A percentile compares a stretch with the other conserved stretches of the same genome.
phyloP scores from a whole-genome alignment of 2,113 vertebrate species.

The Ciconia maguari region DNA sequence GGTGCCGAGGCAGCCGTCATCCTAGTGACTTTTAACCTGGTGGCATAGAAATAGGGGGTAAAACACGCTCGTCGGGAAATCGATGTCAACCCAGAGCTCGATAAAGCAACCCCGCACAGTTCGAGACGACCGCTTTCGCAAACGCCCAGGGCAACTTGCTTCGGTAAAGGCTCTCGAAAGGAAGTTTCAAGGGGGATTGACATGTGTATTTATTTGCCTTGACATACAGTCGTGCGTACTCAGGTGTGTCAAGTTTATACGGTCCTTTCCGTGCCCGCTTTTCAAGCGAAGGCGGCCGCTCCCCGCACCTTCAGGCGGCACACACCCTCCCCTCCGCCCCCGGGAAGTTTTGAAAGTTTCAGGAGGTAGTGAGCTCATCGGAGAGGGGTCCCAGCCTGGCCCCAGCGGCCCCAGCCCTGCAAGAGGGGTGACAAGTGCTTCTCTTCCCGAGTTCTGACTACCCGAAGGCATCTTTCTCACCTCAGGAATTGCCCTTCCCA shows the following conservation, averaged over 20 bases:
- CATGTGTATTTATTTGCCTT: not conserved
- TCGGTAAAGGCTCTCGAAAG: not conserved
- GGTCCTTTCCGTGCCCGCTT: not conserved
- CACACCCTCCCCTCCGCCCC: not conserved
- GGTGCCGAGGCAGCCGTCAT: not conserved
- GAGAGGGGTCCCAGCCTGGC: not conserved
- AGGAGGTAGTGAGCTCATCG: not conserved
- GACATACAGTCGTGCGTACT: not conserved
- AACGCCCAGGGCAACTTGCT: not conserved
- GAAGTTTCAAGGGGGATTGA: not conserved
- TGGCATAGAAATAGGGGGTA: conserved; percentile 34
- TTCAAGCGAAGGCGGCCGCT: not conserved
- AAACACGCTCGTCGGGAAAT: not conserved
- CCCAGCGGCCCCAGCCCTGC: not conserved
- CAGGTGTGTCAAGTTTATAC: not conserved
- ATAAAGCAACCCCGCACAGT: not conserved
- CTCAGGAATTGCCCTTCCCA: not conserved
- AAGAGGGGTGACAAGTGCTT: not conserved
- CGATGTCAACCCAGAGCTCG: not conserved
- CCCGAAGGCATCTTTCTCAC: not conserved
- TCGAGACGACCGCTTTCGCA: not conserved
- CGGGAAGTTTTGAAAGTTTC: conserved; percentile 38
- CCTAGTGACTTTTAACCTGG: conserved; percentile 56
- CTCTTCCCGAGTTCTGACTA: not conserved
- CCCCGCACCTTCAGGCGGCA: not conserved